A percentile compares a stretch with the other conserved stretches of the same genome.
Conservation (phyloP, 1,140 invertebrate species). For the Sinonovacula constricta region DNA sequence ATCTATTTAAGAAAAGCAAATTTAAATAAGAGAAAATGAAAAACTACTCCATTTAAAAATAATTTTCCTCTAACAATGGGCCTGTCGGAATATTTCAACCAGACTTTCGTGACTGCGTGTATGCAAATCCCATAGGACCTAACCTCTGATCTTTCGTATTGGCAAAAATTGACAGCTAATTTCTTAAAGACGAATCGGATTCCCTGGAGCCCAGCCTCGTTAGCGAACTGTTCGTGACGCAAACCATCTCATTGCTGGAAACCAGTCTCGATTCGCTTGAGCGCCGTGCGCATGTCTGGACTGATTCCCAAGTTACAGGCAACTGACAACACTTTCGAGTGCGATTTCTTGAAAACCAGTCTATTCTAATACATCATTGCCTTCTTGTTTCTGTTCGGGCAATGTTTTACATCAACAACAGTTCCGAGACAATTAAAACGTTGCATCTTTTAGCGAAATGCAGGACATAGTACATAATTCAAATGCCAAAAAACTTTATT, state of each 20-base stretch:
- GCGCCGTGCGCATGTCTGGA: constrained; percentile 8
- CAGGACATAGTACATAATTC: too few relatives aligned
- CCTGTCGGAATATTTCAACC: not conserved
- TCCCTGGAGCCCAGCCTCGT: constrained; percentile 17
- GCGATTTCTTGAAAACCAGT: not conserved
- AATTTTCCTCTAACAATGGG: too few relatives aligned
- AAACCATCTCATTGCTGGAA: constrained; percentile 6
- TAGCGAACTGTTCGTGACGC: constrained; percentile 35
- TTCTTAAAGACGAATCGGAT: constrained; percentile 51
- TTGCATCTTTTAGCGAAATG: too few relatives aligned
- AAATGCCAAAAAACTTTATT: too few relatives aligned
- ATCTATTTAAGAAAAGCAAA: too few relatives aligned
- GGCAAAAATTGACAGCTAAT: constrained; percentile 52
- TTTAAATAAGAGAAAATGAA: too few relatives aligned
- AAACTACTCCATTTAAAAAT: too few relatives aligned
- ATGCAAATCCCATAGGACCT: not conserved
- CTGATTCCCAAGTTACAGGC: constrained; percentile 12
- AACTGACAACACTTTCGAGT: not conserved
- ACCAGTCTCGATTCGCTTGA: not conserved
- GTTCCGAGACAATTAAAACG: too few relatives aligned
- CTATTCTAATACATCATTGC: too few relatives aligned
- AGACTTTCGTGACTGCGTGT: constrained; percentile 26
- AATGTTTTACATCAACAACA: too few relatives aligned
- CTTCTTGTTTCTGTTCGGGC: too few relatives aligned
- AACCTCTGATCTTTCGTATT: constrained; percentile 49